Base-by-base conservation (phyloP, 2,888 invertebrate genomes). In the Leptura quadrifasciata region DNA sequence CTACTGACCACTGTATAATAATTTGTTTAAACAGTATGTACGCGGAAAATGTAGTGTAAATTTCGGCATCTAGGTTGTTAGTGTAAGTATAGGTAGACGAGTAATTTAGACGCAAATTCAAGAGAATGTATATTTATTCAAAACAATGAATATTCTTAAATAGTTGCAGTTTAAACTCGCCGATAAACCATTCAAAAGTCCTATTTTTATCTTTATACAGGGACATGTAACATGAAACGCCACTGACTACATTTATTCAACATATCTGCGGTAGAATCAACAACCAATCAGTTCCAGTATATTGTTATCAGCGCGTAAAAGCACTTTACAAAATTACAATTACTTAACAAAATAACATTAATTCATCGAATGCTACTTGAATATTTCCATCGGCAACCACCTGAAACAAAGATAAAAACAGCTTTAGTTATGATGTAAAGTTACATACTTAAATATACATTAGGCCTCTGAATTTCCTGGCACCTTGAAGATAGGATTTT, bases 291-390 rank as follows among this genome's bases (percentile, higher is more conserved):
- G 79, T 80, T 82, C 78, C 80, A 73, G 72, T 74, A 69, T 76
- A 80, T 77, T 76, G 76, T 80, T 79, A 77, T 76, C 80, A 79
- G 71, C 69, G 60, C 47, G 68, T 71, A 39, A 79, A 79, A 80
- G 81, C 82, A 83, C 83, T 83, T 78, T 80, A 82, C 77, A 58
- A 81, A 83, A 83, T 82, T 82, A 79, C 81, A 78, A 75, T 81
- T 81, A 80, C 81, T 81, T 80, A 76, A 73, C 76, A 76, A 80
- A 81, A 80, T 81, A 77, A 79, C 72, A 39, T 80, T 78, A 80
- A 79, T 76, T 77, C 77, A 76, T 77, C 74, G 39, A 61, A 57
- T 57, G 57, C 63, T 17, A 52, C 65, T 65, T 52, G 21, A 52
- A 71, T 39, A 24, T 24, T 24, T 57, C 57, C 67, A 57, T 64